Evolutionary conservation across 2,797 vertebrate species (phyloP).

Genomic region (Syngnathus rostellatus): DNA sequence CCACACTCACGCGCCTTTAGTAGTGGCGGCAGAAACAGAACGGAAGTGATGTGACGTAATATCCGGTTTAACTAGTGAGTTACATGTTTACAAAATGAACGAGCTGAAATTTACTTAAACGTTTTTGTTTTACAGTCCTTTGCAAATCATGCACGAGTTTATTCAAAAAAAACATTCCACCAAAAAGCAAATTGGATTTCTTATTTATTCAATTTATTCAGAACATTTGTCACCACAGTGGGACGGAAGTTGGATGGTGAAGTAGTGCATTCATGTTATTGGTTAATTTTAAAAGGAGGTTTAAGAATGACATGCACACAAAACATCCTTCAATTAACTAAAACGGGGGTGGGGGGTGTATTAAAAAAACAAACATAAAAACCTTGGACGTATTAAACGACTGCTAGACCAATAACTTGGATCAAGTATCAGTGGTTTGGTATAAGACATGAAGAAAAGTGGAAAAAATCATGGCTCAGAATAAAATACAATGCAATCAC

Average conservation of each 20-base stretch:
- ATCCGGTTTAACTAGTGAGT: neutral
- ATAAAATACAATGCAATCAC: conserved; percentile 25
- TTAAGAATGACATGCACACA: neutral
- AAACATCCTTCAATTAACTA: conserved; percentile 22
- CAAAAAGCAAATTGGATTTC: conserved; percentile 18
- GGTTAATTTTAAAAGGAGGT: conserved; percentile 23
- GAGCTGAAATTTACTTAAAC: too few relatives aligned
- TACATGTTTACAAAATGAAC: too few relatives aligned
- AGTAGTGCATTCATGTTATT: conserved; percentile 57
- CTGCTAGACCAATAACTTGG: neutral
- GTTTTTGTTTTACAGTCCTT: too few relatives aligned
- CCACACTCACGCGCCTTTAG: conserved; percentile 35
- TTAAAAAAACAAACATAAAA: conserved; percentile 1
- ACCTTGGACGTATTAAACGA: conserved; percentile 1
- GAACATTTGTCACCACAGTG: conserved; percentile 44
- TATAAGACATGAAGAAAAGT: conserved; percentile 33
- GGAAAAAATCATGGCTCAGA: conserved; percentile 55
- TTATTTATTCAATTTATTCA: conserved; percentile 49
- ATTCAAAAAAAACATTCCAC: neutral
- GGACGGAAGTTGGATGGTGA: conserved; percentile 55
- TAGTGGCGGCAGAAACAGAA: neutral
- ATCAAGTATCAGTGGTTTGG: conserved; percentile 33
- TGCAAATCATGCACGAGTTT: neutral
- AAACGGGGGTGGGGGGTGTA: conserved; percentile 25
- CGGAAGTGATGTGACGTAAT: conserved; percentile 5